Evolutionary conservation across 2,888 invertebrate species (phyloP).

Genomic region (Epiblema foenella): DNA sequence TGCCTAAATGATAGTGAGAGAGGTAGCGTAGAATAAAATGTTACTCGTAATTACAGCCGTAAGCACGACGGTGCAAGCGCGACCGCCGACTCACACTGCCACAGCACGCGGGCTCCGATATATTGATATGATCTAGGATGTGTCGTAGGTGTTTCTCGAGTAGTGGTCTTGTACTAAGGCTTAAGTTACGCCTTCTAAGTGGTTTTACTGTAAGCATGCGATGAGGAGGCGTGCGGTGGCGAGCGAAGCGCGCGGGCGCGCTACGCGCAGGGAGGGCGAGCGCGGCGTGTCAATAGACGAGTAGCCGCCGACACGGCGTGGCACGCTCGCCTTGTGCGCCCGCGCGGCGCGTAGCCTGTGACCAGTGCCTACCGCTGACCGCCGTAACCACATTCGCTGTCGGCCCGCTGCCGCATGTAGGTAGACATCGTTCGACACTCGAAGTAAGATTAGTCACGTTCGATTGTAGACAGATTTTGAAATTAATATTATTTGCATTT

Average conservation of each 20-base stretch:
- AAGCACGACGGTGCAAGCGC: conserved; percentile 61
- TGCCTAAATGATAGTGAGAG: conserved; percentile 81
- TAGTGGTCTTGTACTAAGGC: conserved; percentile 83
- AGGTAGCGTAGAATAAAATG: conserved; percentile 78
- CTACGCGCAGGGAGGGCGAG: conserved; percentile 20
- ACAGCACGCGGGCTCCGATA: conserved; percentile 72
- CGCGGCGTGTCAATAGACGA: neutral
- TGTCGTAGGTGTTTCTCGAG: conserved; percentile 83
- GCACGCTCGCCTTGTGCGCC: neutral
- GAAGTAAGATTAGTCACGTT: conserved; percentile 82
- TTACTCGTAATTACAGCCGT: conserved; percentile 65
- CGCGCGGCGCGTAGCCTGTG: conserved; percentile 44
- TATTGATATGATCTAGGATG: conserved; percentile 85
- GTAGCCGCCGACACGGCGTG: neutral
- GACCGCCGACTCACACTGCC: conserved; percentile 66
- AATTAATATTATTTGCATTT: conserved; percentile 83
- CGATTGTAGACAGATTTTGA: conserved; percentile 82
- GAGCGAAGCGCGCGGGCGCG: conserved; percentile 46
- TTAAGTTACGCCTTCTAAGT: conserved; percentile 81
- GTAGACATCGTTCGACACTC: conserved; percentile 76
- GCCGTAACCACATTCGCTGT: conserved; percentile 46
- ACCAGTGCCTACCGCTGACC: conserved; percentile 50
- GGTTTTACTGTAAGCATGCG: conserved; percentile 50
- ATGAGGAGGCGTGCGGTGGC: conserved; percentile 43
- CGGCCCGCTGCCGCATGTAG: conserved; percentile 62